Evolutionary conservation across 2,888 invertebrate species (phyloP), one percentile per base, ranked within the genome.

Genomic region (Drosophila anomelani): DNA sequence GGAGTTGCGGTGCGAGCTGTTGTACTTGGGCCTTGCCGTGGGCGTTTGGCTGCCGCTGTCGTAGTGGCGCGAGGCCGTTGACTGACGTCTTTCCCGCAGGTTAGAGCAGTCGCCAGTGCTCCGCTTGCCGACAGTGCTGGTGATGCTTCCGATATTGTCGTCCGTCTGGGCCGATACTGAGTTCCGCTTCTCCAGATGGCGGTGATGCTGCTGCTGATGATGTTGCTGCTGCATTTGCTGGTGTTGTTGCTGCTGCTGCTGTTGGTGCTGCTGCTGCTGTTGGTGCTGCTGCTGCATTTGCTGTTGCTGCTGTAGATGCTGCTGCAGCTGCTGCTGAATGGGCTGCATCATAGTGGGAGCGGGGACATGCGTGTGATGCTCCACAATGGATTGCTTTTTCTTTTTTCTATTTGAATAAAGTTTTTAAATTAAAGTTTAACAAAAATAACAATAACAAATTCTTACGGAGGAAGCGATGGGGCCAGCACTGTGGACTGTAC

Each of bases 141-240:
- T 91, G 20, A 89, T 85, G 57, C 74, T 82, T 0, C 88, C 90
- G 68, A 90, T 90, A 55, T 89, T 90, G 17, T 88, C 86, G 67
- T 92, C 92, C 3, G 92, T 92, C 76, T 92, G 92, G 4, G 92
- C 92, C 15, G 92, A 92, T 20, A 92, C 92, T 0, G 92, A 92
- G 67, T 91, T 92, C 4, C 92, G 83, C 81, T 92, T 92, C 44
- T 92, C 92, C 9, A 78, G 71, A 47, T 89, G 87, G 23, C 90
- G 90, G 57, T 85, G 86, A 53, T 90, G 86, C 34, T 90, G 90
- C 55, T 89, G 87, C n/a, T 80, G 77, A 51, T 88, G 89, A 34
- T 89, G 86, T 13, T 85, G 78, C 4, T 76, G 80, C 4, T 78
- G 83, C 1, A 66, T 81, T 6, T 78, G 78, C 12, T 76, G 76